These are phyloP conservation scores for Toxotes jaculatrix DNA, from an alignment of 2,113 vertebrate genomes.

Conservation along the genomic window DNA sequence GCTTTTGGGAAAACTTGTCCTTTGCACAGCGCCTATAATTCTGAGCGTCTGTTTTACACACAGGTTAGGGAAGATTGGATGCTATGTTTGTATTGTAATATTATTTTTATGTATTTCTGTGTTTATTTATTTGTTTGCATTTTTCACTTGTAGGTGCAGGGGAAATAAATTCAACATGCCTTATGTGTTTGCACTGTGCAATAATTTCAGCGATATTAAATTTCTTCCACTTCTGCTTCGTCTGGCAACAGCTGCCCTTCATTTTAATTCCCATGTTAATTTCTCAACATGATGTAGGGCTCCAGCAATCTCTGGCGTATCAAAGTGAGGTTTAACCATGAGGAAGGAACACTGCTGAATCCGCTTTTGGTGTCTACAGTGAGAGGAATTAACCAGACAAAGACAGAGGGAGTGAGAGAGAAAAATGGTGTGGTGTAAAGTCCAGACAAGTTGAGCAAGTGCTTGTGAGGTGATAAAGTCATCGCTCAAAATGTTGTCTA, in stretches of 20 bases:
- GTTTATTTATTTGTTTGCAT: slow-evolving; percentile 70
- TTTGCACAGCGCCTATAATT: slow-evolving; percentile 56
- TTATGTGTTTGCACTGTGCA: slow-evolving; percentile 55
- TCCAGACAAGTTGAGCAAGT: slow-evolving; percentile 4
- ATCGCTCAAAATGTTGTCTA: background rate
- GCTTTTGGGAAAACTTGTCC: slow-evolving; percentile 43
- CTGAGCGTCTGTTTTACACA: slow-evolving; percentile 44
- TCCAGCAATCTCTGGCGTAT: background rate
- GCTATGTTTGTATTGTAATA: slow-evolving; percentile 68
- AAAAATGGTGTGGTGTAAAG: slow-evolving; percentile 4
- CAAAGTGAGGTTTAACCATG: background rate
- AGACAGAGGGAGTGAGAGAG: background rate
- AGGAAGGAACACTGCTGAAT: background rate
- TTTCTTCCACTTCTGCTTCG: background rate
- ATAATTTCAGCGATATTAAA: background rate
- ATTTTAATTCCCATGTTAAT: background rate
- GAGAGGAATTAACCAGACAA: background rate
- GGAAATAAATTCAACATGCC: slow-evolving; percentile 82
- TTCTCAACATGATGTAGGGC: background rate
- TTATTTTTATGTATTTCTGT: slow-evolving; percentile 54
- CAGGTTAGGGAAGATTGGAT: slow-evolving; percentile 42
- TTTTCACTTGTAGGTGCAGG: slow-evolving; percentile 75
- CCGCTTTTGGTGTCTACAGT: background rate
- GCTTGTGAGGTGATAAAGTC: background rate
- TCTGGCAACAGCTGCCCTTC: background rate